Base-by-base conservation (phyloP, 2,113 vertebrate species). In the Entosphenus tridentatus region DNA sequence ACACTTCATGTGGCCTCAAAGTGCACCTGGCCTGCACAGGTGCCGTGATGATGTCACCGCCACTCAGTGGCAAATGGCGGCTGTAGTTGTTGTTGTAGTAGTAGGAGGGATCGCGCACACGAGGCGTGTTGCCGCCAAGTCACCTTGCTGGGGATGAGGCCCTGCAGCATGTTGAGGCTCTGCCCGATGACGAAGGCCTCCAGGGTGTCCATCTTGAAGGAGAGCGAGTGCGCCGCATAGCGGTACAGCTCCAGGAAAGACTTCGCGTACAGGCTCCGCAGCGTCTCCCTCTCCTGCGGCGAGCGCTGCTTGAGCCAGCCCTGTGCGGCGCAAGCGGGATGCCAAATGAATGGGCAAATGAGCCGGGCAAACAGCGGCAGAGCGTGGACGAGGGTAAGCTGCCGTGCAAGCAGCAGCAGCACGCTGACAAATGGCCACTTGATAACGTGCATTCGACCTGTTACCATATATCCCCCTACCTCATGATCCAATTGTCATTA, bases 101-200 rank as follows among this genome's bases (percentile, higher is more conserved):
- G 39, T 7, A 39, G 39, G 39, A 39, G 39, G 6, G 39, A 39
- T 39, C 39, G 39, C 39, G 39, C 39, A 39, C 39, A 39, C 39
- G 39, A 39, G 39, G 39, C 5, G 39, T 39, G 39, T 39, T 1
- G 39, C 39, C 39, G 39, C 39, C 39, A 7, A 39, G 56, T 72
- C 74, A 95, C 92, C 83, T 88, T 95, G 3, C 76, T 71, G 12
- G 83, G 85, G 68, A 96, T 86, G 72, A 97, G 85, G 8, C 92
- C 91, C 70, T 90, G 85, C 11, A 97, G 81, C 83, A 97, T 83
- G 74, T 83, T 83, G 74, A 87, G 86, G 76, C 87, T 83, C 73
- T 97, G 92, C 77, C 77, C 82, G 75, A 97, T 83, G 57, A 95
- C 81, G 75, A 93, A 97, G 69, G 86, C 86, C 75, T 97, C 91